Conservation (phyloP, 2,888 invertebrate genomes). For the Campoletis raptor region DNA sequence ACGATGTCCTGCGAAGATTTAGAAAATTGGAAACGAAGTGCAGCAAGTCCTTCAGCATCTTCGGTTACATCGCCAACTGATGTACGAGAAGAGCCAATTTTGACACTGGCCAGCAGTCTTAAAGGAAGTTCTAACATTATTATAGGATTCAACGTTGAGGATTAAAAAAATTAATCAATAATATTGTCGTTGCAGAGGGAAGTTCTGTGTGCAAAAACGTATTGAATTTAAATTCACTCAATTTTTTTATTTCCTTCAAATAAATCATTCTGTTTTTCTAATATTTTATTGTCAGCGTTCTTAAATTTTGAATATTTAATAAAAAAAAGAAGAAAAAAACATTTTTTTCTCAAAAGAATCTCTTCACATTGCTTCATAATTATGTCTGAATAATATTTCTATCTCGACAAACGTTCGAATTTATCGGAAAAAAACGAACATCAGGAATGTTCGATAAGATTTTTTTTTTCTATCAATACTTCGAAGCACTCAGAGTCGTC, state of each 20-base stretch:
- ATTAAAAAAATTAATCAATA: constrained; percentile 66
- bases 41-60: constrained; percentile 31
- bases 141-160: constrained; percentile 79
- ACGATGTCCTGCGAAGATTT: constrained; percentile 76
- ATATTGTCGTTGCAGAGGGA: background rate
- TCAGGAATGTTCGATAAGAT: background rate
- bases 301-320: background rate
- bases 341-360: background rate
- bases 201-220: background rate
- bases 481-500: background rate
- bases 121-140: constrained; percentile 77
- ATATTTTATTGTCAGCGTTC: background rate
- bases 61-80: constrained; percentile 50
- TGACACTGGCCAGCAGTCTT: constrained; percentile 80
- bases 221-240: background rate
- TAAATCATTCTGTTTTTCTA: background rate
- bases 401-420: background rate
- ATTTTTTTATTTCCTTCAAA: background rate
- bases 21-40: constrained; percentile 74
- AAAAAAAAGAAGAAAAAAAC: background rate
- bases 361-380: background rate
- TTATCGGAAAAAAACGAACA: background rate
- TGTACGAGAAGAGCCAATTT: constrained; percentile 73
- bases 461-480: background rate
- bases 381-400: background rate